Percentiles rank a stretch among this genome's conserved stretches.
phyloP scores from a whole-genome alignment of 2,797 vertebrate species.

The Gadopsis marmoratus region DNA sequence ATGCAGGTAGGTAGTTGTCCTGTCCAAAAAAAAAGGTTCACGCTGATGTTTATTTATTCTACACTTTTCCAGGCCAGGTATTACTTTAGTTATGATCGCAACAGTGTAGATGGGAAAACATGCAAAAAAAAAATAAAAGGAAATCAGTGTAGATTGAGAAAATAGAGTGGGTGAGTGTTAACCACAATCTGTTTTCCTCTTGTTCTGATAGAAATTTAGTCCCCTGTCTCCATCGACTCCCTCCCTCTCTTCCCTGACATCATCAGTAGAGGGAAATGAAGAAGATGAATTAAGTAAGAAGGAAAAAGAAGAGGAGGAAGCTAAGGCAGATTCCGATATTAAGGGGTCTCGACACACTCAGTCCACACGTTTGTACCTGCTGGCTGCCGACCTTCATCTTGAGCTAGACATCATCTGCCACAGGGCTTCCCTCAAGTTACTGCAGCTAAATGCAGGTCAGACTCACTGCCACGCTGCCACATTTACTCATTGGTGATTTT shows the following conservation, averaged over 20 bases:
- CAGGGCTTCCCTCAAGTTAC: constrained; percentile 88
- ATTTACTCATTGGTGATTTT: not conserved
- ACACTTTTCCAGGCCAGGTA: not conserved
- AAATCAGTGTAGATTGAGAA: not conserved
- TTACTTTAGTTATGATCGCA: constrained; percentile 3
- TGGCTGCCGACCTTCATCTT: constrained; percentile 89
- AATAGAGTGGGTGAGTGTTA: not conserved
- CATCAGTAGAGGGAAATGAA: constrained; percentile 39
- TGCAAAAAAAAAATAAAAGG: not conserved
- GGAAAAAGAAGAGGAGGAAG: constrained; percentile 35
- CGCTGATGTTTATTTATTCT: not conserved
- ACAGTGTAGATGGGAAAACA: not conserved
- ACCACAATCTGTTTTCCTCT: constrained; percentile 18
- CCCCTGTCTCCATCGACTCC: not conserved
- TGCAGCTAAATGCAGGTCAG: constrained; percentile 82
- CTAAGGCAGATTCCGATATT: constrained; percentile 31
- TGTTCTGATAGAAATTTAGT: constrained; percentile 60
- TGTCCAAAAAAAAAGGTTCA: not conserved
- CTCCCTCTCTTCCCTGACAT: not conserved
- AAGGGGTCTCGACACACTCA: constrained; percentile 20
- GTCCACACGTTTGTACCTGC: constrained; percentile 62
- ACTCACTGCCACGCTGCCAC: constrained; percentile 7
- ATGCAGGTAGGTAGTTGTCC: constrained; percentile 82
- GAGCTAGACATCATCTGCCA: constrained; percentile 90
- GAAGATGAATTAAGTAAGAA: constrained; percentile 26